Conservation (phyloP, 2,113 vertebrate species). For the Lycaon pictus region DNA sequence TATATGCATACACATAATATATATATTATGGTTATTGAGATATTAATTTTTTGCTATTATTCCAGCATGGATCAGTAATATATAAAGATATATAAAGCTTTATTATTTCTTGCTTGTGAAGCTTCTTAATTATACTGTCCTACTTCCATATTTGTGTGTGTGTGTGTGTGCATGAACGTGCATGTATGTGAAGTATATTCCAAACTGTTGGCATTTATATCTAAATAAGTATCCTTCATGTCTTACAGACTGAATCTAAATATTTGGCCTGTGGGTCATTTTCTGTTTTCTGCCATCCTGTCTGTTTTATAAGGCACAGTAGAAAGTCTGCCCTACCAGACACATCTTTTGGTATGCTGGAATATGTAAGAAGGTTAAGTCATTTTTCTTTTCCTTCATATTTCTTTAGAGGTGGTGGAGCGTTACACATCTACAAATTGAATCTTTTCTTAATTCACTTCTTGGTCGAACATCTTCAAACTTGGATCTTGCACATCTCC, state of each 20-base stretch:
- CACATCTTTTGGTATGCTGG: neutral
- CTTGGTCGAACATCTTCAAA: neutral
- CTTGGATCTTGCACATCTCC: neutral
- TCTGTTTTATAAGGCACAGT: conserved; percentile 30
- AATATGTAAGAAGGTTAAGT: neutral
- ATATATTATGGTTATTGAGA: neutral
- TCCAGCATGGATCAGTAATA: neutral
- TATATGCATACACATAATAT: neutral
- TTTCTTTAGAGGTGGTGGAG: neutral
- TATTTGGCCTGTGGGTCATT: conserved; percentile 47
- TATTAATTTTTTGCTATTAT: conserved; percentile 25
- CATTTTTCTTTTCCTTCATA: neutral
- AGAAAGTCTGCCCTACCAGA: neutral
- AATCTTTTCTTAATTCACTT: conserved; percentile 17
- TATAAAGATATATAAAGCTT: neutral
- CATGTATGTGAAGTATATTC: neutral
- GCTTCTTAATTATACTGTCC: neutral
- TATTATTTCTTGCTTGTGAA: conserved; percentile 37
- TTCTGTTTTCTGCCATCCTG: conserved; percentile 15
- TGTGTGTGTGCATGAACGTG: neutral
- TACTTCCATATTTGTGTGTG: neutral
- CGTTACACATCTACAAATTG: neutral
- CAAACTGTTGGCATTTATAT: neutral
- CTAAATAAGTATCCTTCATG: conserved; percentile 33
- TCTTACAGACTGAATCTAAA: conserved; percentile 47